These are phyloP conservation scores for Litoditis marina DNA, from an alignment of 2,888 invertebrate genomes.

Conservation along the genomic window DNA sequence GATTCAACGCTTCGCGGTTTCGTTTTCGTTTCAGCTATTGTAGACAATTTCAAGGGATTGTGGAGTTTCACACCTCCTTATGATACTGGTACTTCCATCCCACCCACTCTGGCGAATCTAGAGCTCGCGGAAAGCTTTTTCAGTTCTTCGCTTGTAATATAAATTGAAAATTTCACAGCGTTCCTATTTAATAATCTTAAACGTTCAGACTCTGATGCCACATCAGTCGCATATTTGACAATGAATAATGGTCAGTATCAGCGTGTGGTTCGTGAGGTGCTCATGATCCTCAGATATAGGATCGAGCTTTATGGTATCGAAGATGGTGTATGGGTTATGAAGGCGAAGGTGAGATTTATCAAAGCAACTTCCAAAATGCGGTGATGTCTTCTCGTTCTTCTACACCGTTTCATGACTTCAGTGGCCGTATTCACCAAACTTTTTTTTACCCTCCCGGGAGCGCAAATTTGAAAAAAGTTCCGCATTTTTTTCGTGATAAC, in stretches of 20 bases:
- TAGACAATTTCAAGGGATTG: too few relatives aligned
- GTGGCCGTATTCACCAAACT: not conserved
- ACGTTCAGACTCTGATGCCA: too few relatives aligned
- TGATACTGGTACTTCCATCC: too few relatives aligned
- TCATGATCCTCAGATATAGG: slow-evolving; percentile 33
- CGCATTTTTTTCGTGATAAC: too few relatives aligned
- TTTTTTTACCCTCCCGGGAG: not conserved
- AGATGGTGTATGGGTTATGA: slow-evolving; percentile 35
- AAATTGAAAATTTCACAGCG: too few relatives aligned
- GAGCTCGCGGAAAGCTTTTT: not conserved
- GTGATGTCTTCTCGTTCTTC: not conserved
- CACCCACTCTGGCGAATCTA: too few relatives aligned
- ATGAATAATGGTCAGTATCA: slow-evolving; percentile 43
- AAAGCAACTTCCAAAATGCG: not conserved
- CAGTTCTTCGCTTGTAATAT: not conserved
- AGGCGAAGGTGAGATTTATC: slow-evolving; percentile 27
- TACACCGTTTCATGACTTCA: not conserved
- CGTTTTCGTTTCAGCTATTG: too few relatives aligned
- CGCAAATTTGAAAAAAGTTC: too few relatives aligned
- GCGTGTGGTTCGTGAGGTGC: slow-evolving; percentile 39
- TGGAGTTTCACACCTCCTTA: too few relatives aligned
- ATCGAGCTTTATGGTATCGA: slow-evolving; percentile 45
- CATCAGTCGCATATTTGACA: not conserved
- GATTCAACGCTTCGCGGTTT: too few relatives aligned
- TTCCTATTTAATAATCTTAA: too few relatives aligned